phyloP scores from a whole-genome alignment of 1,140 invertebrate genomes.

The Drosophila pruinosa region DNA sequence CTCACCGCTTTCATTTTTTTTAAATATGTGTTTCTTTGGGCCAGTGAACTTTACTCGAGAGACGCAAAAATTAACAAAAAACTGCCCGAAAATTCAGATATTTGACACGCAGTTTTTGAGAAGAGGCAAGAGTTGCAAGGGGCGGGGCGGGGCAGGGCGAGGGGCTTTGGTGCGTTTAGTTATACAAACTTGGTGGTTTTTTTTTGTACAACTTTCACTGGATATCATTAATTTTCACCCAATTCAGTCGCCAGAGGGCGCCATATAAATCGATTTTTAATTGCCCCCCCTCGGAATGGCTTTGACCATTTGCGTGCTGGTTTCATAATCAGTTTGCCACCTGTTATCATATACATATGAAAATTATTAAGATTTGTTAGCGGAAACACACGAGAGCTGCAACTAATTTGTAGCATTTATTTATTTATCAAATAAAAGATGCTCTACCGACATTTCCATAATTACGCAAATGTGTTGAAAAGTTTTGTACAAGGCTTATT shows the following conservation, averaged over 20 bases:
- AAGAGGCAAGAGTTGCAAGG: background rate
- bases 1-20: conserved; percentile 66
- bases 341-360: conserved; percentile 49
- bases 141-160: background rate
- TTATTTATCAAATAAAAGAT: conserved; percentile 27
- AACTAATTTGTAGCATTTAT: conserved; percentile 71
- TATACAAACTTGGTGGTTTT: conserved; percentile 37
- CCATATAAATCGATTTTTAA: conserved; percentile 75
- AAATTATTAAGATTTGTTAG: conserved; percentile 32
- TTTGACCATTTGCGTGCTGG: conserved; percentile 3
- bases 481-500: conserved; percentile 54
- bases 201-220: conserved; percentile 62
- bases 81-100: conserved; percentile 21
- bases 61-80: conserved; percentile 32
- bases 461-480: conserved; percentile 64
- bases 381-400: conserved; percentile 14
- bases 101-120: conserved; percentile 61
- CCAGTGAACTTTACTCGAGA: conserved; percentile 52
- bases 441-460: conserved; percentile 53
- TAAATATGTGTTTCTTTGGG: conserved; percentile 15
- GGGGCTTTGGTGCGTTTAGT: conserved; percentile 37
- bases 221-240: conserved; percentile 71
- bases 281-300: conserved; percentile 44
- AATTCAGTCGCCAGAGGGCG: conserved; percentile 28
- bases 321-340: conserved; percentile 58